Evolutionary conservation across 1,140 invertebrate genomes (phyloP), one percentile per base, ranked within the genome.

Genomic region (Hypsibius dujardini): DNA sequence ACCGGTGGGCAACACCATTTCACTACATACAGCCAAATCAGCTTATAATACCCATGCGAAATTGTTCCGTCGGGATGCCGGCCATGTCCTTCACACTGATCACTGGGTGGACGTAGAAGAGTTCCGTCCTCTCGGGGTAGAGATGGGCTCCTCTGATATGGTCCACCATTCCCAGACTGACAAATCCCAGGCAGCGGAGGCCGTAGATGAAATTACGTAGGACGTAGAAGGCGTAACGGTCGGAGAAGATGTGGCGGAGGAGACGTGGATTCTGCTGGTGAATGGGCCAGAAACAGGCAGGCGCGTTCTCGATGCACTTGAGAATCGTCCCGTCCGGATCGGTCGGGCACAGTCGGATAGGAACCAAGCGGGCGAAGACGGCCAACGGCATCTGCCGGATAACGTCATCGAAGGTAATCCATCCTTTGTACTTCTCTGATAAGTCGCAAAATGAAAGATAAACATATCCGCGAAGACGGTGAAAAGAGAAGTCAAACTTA

Each of bases 281-380:
- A 7, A 56, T 12, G 50, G 50, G 50, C 7, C 7, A n/a, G 50
- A 56, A 12, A n/a, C 7, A 7, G 7, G 50, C n/a, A 56, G 50
- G 7, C 50, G 7, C 50, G 50, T 56, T 12, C 50, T 56, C 50
- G 7, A 56, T n/a, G 50, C 7, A 12, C 7, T 56, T 56, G 7
- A 12, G 7, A n/a, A 56, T 56, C 7, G n/a, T n/a, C 7, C n/a
- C n/a, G 7, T 56, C 50, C 7, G 7, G 50, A 56, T 56, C 50
- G 50, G 7, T n/a, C 50, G 50, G 7, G 7, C 7, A n/a, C 7
- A n/a, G n/a, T 12, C 7, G 7, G 7, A 56, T n/a, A 56, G 50
- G 50, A 12, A n/a, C n/a, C 50, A 56, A n/a, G n/a, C 50, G 50
- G 50, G 50, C 50, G 50, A 56, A 56, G 50, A 56, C 50, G 50